Evolutionary conservation across 1,140 invertebrate species (phyloP), one percentile per base, ranked within the genome.

Genomic region (Eurosta solidaginis): DNA sequence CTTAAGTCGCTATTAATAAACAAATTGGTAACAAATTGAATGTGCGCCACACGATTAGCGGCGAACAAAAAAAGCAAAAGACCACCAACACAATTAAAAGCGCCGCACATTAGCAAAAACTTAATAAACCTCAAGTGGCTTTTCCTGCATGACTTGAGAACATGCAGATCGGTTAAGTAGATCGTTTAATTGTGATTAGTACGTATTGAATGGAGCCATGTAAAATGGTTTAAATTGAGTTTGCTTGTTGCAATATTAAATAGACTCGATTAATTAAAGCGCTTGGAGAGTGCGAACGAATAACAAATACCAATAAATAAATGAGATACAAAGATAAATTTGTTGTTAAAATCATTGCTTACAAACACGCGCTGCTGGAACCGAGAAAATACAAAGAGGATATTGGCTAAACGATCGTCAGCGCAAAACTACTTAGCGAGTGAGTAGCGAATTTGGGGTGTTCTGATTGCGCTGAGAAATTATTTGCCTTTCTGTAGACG

Each of bases 11-110:
- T 47, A 33, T 75, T 75, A 75, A 75, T 75, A 75, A 75, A 75
- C 73, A 75, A 75, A 75, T 47, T 49, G 45, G 45, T 25, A 75
- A 75, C 42, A 75, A 75, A 75, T 68, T 68, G 59, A 68, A 33
- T 68, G 59, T 68, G 17, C 59, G 59, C 59, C 59, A 68, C 59
- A 40, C 33, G 17, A 29, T 22, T 59, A 59, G 22, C n/a, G 54
- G 54, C 54, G 7, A 68, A 20, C 17, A 9, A 40, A 40, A 20
- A 20, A 4, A 36, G 40, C 27, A 40, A 36, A n/a, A n/a, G n/a
- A n/a, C n/a, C 59, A 68, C n/a, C 33, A 20, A 40, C 59, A 40
- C 9, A 68, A 40, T 7, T 1, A 1, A 9, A 40, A 20, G 17
- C n/a, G 14, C 25, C n/a, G n/a, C n/a, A n/a, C n/a, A n/a, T n/a